Percentiles rank a stretch among this genome's conserved stretches.
Conservation (phyloP, 1,140 invertebrate species). For the Saxidomus purpurata region DNA sequence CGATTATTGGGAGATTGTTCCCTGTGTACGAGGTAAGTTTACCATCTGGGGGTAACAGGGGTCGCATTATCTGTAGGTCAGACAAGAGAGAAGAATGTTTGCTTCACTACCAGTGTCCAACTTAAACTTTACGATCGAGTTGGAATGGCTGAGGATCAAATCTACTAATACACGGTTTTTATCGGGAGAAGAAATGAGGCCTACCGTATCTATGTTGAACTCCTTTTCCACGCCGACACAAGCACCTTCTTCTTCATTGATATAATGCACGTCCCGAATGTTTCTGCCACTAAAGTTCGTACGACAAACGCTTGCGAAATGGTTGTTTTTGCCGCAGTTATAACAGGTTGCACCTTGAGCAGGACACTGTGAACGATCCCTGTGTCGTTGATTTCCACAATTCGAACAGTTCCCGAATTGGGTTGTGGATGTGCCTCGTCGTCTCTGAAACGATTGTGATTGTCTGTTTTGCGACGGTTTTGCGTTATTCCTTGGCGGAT, state of each 20-base stretch:
- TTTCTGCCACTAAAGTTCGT: too few relatives aligned
- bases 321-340: conserved; percentile 27
- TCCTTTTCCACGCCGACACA: background rate
- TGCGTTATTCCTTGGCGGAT: background rate
- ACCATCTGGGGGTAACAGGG: background rate
- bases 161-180: background rate
- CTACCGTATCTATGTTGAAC: background rate
- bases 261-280: too few relatives aligned
- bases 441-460: too few relatives aligned
- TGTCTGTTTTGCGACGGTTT: background rate
- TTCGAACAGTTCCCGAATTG: too few relatives aligned
- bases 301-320: background rate
- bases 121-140: conserved; percentile 23
- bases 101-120: conserved; percentile 51
- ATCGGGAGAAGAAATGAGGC: background rate
- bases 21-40: conserved; percentile 32
- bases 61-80: background rate
- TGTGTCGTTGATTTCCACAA: background rate
- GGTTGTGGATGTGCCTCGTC: background rate
- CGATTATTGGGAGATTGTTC: background rate
- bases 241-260: background rate
- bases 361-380: too few relatives aligned
- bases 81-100: conserved; percentile 41
- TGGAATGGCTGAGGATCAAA: background rate
- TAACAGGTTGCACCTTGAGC: background rate